Percentiles rank a stretch among this genome's conserved stretches.
These are phyloP conservation scores for Beroe ovata DNA, from an alignment of 37 sponge, comb jelly and placozoan genomes.

Conservation along the genomic window DNA sequence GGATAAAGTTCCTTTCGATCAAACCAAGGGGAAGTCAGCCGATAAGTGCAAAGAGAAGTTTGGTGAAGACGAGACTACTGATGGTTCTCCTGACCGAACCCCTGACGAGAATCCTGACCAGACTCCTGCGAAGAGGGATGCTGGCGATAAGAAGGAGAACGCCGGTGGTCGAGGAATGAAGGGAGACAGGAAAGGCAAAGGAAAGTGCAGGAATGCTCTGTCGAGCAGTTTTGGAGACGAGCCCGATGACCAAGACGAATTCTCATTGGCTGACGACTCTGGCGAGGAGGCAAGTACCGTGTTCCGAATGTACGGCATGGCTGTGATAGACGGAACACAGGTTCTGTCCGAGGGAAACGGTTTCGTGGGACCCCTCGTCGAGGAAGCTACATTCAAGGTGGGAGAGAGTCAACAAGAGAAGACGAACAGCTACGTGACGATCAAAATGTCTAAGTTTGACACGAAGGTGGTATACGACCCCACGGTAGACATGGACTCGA, in stretches of 20 bases:
- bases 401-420: background rate
- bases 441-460: slow-evolving; percentile 6
- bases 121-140: background rate
- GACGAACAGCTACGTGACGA: background rate
- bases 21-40: background rate
- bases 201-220: slow-evolving; percentile 41
- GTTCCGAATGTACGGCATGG: background rate
- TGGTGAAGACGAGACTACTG: background rate
- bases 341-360: background rate
- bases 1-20: background rate
- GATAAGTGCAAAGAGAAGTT: background rate
- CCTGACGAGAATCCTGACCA: background rate
- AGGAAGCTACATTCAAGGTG: background rate
- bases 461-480: slow-evolving; percentile 60
- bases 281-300: background rate
- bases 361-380: background rate
- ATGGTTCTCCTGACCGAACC: too few species aligned
- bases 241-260: slow-evolving; percentile 27
- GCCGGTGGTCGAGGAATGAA: background rate
- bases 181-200: slow-evolving; percentile 22
- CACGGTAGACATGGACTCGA: slow-evolving; percentile 15
- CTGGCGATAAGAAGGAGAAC: too few species aligned
- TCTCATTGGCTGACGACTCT: slow-evolving; percentile 8
- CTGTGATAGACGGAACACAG: background rate
- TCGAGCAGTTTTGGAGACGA: slow-evolving; percentile 19